Base-by-base conservation (phyloP, 2,888 invertebrate genomes). In the Kuschelorhynchus macadamiae region DNA sequence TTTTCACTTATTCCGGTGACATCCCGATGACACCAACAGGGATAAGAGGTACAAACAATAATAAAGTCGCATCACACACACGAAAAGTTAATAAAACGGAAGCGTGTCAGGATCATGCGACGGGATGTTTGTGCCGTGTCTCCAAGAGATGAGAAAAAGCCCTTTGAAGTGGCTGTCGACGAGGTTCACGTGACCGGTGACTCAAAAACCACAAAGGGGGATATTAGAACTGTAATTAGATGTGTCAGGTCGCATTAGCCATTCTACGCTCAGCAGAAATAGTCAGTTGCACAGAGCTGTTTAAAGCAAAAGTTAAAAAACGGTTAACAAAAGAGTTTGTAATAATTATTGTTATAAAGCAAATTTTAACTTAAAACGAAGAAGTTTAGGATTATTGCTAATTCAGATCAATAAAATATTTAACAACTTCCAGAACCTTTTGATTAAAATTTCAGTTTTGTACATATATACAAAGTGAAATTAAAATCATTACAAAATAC, bases 101-200 rank as follows among this genome's bases (percentile, higher is more conserved):
- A 39, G 55, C 41, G 55, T 42, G 55, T 55, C 55, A 25, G 16
- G 55, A 21, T 55, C 30, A 11, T 3, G 1, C 21, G 55, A 55
- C 14, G 42, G 14, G n/a, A 30, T 55, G 49, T 62, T 71, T 53
- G 42, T 32, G 77, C 77, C 76, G 77, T 77, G 76, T 77, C 77
- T 76, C 71, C 71, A 70, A 70, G 55, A 46, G 41, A 55, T 55
- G 53, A 64, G 64, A 66, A 64, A 72, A 70, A 71, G 65, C 71
- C 76, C 78, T 80, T 80, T 80, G 80, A 80, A 80, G 79, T 80
- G 75, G 70, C 67, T 65, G 78, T 80, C 80, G 79, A 80, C 80
- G 78, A 74, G 76, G 73, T 76, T 72, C 80, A 77, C 80, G 80
- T 80, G 80, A 67, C 70, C 72, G 74, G 72, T 76, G 76, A 79